Conservation (phyloP, 2,888 invertebrate genomes). For the Machimus rusticus region DNA sequence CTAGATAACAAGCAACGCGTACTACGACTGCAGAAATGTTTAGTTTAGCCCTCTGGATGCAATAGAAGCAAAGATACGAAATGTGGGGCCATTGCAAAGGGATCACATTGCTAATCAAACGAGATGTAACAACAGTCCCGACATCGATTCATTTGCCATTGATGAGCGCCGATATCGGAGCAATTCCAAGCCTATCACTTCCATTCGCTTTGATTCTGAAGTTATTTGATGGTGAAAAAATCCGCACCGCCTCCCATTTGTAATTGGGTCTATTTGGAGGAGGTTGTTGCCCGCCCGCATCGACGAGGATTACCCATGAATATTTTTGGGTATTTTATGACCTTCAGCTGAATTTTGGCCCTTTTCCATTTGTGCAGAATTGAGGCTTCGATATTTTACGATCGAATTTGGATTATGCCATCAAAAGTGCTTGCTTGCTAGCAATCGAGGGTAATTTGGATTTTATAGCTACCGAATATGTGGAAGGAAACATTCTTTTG, state of each 20-base stretch:
- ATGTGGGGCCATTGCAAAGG: background rate
- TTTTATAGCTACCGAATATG: constrained; percentile 42
- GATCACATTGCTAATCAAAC: background rate
- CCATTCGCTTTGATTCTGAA: constrained; percentile 44
- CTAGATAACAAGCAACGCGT: background rate
- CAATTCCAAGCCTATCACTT: constrained; percentile 46
- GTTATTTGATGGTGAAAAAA: background rate
- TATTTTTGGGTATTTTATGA: constrained; percentile 49
- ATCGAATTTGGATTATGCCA: constrained; percentile 40
- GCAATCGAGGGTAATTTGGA: constrained; percentile 42
- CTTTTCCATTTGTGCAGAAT: constrained; percentile 44
- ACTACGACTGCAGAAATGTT: background rate
- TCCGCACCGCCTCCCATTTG: constrained; percentile 40
- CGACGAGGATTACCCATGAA: constrained; percentile 48
- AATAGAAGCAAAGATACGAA: background rate
- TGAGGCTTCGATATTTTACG: constrained; percentile 46
- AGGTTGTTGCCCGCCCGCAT: background rate
- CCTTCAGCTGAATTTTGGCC: constrained; percentile 36
- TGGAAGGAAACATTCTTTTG: constrained; percentile 31
- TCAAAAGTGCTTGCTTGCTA: background rate
- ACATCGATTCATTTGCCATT: background rate
- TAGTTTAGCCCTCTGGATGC: background rate
- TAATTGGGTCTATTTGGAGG: constrained; percentile 1
- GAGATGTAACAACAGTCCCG: background rate
- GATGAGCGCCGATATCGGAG: background rate